These are phyloP conservation scores for Clarias laeviceps DNA, from an alignment of 2,797 vertebrate genomes.

Conservation along the genomic window DNA sequence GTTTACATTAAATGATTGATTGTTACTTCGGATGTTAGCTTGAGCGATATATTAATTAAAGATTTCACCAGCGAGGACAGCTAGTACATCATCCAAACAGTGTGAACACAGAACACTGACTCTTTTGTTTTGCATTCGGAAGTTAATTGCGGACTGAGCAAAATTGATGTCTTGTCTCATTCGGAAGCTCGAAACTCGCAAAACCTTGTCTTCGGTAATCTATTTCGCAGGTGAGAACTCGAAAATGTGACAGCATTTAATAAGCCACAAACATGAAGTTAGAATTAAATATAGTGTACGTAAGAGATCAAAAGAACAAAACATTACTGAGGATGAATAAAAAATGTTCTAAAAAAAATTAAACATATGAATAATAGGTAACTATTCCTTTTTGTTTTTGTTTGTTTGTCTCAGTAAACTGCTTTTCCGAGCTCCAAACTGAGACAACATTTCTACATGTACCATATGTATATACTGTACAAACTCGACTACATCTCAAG, in stretches of 20 bases:
- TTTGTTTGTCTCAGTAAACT: not conserved
- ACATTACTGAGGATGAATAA: not conserved
- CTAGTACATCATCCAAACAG: constrained; percentile 58
- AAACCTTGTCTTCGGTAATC: not conserved
- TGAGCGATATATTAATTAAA: constrained; percentile 63
- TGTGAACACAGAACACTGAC: not conserved
- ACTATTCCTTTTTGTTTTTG: not conserved
- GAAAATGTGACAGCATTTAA: not conserved
- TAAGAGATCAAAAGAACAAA: not conserved
- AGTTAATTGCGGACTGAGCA: constrained; percentile 16
- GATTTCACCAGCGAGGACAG: constrained; percentile 64
- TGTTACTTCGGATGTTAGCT: constrained; percentile 67
- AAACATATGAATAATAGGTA: not conserved
- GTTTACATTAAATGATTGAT: constrained; percentile 75
- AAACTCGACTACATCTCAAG: not conserved
- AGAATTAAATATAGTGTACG: not conserved
- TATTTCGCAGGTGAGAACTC: not conserved
- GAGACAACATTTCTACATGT: not conserved
- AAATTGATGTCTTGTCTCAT: constrained; percentile 45
- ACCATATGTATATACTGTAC: not conserved
- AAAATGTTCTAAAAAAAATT: not conserved
- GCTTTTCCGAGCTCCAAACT: not conserved
- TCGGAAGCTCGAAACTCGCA: not conserved
- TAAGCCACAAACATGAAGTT: not conserved
- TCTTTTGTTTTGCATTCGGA: constrained; percentile 25